These are phyloP conservation scores for Syngnathus scovelli DNA, from an alignment of 2,113 vertebrate species.

Conservation along the genomic window DNA sequence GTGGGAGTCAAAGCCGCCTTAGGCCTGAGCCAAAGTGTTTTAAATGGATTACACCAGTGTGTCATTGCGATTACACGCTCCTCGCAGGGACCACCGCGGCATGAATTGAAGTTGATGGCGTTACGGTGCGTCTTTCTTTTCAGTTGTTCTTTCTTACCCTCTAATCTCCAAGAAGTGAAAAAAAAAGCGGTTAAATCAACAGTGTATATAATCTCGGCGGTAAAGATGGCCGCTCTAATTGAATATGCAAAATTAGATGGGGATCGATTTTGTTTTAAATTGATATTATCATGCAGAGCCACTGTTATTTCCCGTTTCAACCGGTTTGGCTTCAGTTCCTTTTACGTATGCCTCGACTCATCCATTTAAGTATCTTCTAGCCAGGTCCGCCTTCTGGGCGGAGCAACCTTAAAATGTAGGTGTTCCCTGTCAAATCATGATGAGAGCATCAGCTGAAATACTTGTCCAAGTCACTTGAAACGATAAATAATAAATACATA, in stretches of 20 bases:
- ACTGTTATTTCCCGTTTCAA: too few species aligned
- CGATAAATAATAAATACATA: too few species aligned
- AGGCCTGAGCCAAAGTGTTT: constrained; percentile 65
- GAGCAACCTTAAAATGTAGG: background rate
- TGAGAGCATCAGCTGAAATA: background rate
- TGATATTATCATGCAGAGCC: too few species aligned
- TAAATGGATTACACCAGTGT: constrained; percentile 74
- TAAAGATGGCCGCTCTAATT: background rate
- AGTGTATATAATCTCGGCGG: background rate
- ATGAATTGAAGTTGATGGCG: constrained; percentile 68
- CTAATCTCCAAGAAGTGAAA: background rate
- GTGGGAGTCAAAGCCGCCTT: constrained; percentile 56
- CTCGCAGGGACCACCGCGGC: constrained; percentile 58
- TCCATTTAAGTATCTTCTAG: too few species aligned
- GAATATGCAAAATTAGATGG: background rate
- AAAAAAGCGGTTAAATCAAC: background rate
- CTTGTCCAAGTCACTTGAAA: background rate
- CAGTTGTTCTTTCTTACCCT: constrained; percentile 27
- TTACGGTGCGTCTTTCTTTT: constrained; percentile 48
- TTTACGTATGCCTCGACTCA: too few species aligned
- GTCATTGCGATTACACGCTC: constrained; percentile 71
- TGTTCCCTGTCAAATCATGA: background rate
- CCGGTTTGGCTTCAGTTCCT: too few species aligned
- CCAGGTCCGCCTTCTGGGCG: background rate
- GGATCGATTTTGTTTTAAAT: background rate